Evolutionary conservation across 2,113 vertebrate genomes (phyloP).

Genomic region (Anhinga anhinga): DNA sequence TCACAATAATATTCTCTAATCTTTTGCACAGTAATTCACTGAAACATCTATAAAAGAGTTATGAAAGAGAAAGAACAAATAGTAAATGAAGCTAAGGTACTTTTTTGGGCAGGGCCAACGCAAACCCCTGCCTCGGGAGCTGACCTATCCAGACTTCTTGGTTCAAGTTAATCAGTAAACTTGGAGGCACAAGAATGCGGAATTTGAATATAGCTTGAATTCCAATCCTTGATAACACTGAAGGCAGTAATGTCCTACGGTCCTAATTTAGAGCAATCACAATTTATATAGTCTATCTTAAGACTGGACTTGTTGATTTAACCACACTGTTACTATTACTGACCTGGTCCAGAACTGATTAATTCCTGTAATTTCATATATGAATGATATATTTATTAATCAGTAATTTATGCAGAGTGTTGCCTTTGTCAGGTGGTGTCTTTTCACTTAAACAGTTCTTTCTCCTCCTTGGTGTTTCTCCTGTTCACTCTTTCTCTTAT

Average conservation of each 20-base stretch:
- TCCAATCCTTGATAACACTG: not conserved
- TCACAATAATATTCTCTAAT: not conserved
- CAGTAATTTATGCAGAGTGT: not conserved
- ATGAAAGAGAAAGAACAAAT: not conserved
- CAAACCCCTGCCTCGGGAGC: not conserved
- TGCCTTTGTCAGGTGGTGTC: not conserved
- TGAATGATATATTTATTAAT: not conserved
- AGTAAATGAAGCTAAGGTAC: not conserved
- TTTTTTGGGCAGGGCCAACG: not conserved
- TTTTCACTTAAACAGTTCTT: not conserved
- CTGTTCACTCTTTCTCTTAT: not conserved
- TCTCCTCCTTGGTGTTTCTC: not conserved
- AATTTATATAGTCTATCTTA: not conserved
- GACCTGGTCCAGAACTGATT: not conserved
- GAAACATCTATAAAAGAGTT: not conserved
- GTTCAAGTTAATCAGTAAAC: not conserved
- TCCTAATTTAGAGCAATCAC: not conserved
- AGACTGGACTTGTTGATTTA: not conserved
- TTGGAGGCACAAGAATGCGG: not conserved
- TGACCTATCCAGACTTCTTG: not conserved
- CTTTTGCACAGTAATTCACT: not conserved
- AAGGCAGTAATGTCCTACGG: not conserved
- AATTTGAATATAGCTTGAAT: not conserved
- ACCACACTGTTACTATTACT: not conserved
- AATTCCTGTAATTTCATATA: not conserved